These are phyloP conservation scores for Leucoraja erinaceus DNA, from an alignment of 2,113 vertebrate genomes.

Conservation along the genomic window DNA sequence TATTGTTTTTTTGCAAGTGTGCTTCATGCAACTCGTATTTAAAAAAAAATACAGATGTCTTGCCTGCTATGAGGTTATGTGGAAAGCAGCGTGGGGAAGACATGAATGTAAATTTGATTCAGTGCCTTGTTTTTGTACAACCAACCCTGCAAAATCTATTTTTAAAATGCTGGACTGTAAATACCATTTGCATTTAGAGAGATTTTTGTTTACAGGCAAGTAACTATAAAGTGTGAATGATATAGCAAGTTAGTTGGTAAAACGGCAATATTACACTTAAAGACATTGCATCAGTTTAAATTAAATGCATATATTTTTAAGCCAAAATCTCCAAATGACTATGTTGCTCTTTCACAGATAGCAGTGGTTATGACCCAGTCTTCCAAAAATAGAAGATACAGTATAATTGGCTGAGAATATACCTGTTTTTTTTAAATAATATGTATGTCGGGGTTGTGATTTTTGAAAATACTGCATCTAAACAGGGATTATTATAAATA, in stretches of 20 bases:
- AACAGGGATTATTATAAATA: slow-evolving; percentile 10
- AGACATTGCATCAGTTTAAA: background rate
- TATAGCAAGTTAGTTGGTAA: background rate
- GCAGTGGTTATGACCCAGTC: background rate
- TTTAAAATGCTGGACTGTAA: background rate
- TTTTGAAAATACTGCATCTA: background rate
- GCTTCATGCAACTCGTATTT: background rate
- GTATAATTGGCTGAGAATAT: background rate
- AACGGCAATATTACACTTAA: background rate
- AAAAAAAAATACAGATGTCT: no score
- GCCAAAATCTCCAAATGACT: background rate
- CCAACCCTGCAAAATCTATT: background rate
- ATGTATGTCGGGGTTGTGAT: background rate
- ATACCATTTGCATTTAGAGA: background rate
- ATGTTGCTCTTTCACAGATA: background rate
- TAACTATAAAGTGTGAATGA: background rate
- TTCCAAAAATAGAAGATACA: background rate
- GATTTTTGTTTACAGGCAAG: background rate
- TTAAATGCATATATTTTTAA: background rate
- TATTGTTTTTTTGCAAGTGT: background rate
- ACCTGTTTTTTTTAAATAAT: background rate
- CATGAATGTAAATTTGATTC: background rate
- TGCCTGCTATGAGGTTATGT: background rate
- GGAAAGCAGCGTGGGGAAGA: background rate
- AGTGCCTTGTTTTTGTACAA: background rate